Evolutionary conservation across 1,140 invertebrate species (phyloP).

Genomic region (Holcopasites calliopsidis): DNA sequence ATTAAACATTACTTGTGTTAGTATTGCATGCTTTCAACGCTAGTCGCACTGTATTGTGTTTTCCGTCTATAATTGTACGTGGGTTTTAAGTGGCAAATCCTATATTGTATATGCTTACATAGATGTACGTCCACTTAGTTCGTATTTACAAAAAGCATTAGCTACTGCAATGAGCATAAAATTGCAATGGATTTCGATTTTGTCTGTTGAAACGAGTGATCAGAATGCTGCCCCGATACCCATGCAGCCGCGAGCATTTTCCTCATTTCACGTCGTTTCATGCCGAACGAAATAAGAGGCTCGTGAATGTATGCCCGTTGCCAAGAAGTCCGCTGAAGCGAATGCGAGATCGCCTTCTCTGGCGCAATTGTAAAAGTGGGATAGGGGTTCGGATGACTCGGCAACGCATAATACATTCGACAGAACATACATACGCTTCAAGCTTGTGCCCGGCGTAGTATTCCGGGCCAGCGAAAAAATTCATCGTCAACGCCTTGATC

Average conservation of each 20-base stretch:
- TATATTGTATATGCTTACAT: neutral
- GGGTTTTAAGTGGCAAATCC: conserved; percentile 13
- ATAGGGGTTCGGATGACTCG: no score
- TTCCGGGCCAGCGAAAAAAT: conserved; percentile 32
- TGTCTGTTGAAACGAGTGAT: neutral
- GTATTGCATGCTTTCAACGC: conserved; percentile 59
- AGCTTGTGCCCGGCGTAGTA: conserved; percentile 36
- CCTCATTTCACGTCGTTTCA: neutral
- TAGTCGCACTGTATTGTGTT: conserved; percentile 69
- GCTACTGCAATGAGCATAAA: neutral
- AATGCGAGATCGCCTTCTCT: no score
- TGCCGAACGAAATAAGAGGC: neutral
- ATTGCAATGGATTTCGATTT: conserved; percentile 16
- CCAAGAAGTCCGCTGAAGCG: no score
- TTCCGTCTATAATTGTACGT: conserved; percentile 47
- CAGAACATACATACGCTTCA: no score
- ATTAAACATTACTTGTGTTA: conserved; percentile 48
- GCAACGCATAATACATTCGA: no score
- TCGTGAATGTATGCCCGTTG: no score
- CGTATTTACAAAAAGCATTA: conserved; percentile 21
- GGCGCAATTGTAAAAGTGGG: no score
- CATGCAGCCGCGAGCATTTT: neutral
- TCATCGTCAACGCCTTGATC: conserved; percentile 23
- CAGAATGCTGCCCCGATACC: neutral
- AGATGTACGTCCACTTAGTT: conserved; percentile 31